phyloP scores from a whole-genome alignment of 2,797 vertebrate genomes.

The Enteromius fasciolatus region DNA sequence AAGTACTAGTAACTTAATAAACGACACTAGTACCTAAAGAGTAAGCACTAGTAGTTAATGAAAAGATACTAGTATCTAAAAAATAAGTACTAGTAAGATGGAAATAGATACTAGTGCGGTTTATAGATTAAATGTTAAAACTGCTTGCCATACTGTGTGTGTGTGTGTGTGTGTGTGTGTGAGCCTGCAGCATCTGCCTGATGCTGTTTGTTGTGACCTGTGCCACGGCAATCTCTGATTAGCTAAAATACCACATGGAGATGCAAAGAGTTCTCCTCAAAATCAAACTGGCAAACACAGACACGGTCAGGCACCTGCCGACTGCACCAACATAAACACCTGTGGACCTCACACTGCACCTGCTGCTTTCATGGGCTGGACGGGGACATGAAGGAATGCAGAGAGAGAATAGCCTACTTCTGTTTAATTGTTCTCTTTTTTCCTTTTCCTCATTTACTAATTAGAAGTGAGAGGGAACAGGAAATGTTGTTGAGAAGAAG shows the following conservation, averaged over 20 bases:
- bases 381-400: constrained; percentile 30
- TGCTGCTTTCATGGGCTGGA: constrained; percentile 44
- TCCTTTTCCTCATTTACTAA: background rate
- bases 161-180: background rate
- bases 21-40: no score
- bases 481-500: background rate
- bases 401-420: background rate
- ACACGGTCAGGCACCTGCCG: constrained; percentile 44
- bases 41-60: no score
- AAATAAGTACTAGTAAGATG: no score
- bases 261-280: constrained; percentile 41
- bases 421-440: background rate
- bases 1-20: no score
- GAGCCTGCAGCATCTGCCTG: constrained; percentile 48
- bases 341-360: constrained; percentile 44
- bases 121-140: no score
- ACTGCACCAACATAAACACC: constrained; percentile 37
- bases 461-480: background rate
- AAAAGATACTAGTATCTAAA: no score
- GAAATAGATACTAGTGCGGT: no score
- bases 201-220: constrained; percentile 57
- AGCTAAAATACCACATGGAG: constrained; percentile 46
- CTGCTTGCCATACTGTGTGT: no score
- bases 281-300: constrained; percentile 10
- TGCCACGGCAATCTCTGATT: constrained; percentile 47